Percentiles rank a stretch among this genome's conserved stretches.
Evolutionary conservation across 2,888 invertebrate species (phyloP).

Genomic region (Amitus sp.): DNA sequence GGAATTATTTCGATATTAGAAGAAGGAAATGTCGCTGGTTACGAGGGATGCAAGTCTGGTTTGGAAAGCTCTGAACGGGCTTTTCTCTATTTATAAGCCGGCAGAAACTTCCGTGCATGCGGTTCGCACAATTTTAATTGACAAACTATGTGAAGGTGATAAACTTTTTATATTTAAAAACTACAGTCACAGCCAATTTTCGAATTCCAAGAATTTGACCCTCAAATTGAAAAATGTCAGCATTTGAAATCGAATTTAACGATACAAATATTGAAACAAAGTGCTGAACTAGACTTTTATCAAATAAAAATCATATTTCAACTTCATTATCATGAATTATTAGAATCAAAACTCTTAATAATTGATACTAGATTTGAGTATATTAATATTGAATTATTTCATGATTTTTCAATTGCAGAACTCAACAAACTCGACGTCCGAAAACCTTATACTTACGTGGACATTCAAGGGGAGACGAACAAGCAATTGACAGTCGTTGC

Average conservation of each 20-base stretch:
- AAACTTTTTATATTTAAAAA: no score
- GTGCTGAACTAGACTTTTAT: no score
- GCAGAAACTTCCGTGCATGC: slow-evolving; percentile 69
- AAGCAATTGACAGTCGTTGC: slow-evolving; percentile 70
- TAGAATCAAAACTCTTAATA: slow-evolving; percentile 4
- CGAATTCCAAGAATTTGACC: no score
- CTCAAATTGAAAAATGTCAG: no score
- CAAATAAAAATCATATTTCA: no score
- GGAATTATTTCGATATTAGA: no score
- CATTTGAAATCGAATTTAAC: no score
- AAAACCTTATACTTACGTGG: slow-evolving; percentile 70
- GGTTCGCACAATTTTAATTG: slow-evolving; percentile 70
- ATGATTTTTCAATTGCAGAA: slow-evolving; percentile 67
- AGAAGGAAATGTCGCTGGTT: neutral
- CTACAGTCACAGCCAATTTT: no score
- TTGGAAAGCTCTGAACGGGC: slow-evolving; percentile 77
- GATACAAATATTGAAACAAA: no score
- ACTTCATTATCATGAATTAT: no score
- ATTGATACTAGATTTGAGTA: neutral
- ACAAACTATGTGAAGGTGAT: slow-evolving; percentile 79
- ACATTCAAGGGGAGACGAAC: slow-evolving; percentile 74
- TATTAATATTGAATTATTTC: neutral
- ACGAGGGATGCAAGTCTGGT: slow-evolving; percentile 69
- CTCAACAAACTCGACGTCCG: slow-evolving; percentile 76
- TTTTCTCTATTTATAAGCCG: slow-evolving; percentile 85